Evolutionary conservation across 2,113 vertebrate species (phyloP).

Genomic region (Microtus richardsoni): DNA sequence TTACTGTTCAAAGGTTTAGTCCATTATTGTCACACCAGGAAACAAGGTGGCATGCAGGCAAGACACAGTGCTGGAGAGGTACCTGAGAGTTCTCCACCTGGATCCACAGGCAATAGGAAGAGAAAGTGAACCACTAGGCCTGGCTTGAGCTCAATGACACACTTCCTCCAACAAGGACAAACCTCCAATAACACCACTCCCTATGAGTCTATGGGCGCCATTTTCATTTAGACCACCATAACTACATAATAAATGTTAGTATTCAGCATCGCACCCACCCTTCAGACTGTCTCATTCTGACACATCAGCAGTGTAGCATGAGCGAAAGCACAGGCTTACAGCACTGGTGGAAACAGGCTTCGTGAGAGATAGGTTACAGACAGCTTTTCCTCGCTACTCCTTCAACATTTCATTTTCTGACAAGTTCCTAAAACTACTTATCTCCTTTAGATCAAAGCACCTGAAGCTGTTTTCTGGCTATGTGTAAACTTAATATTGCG

Average conservation of each 20-base stretch:
- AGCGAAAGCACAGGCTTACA: background rate
- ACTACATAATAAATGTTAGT: background rate
- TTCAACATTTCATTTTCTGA: conserved; percentile 13
- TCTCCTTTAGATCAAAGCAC: background rate
- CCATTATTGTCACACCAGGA: background rate
- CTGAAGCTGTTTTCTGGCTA: background rate
- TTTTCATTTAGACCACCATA: background rate
- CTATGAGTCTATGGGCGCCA: background rate
- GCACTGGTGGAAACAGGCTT: background rate
- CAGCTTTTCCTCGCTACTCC: background rate
- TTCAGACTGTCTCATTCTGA: background rate
- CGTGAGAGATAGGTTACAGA: background rate
- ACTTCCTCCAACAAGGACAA: background rate
- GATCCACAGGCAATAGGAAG: background rate
- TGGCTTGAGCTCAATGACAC: background rate
- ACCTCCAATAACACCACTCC: background rate
- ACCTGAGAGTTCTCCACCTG: background rate
- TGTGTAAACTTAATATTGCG: background rate
- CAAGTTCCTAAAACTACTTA: background rate
- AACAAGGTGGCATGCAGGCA: background rate
- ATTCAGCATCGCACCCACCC: background rate
- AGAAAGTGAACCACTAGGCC: background rate
- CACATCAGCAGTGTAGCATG: background rate
- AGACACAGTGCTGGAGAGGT: background rate
- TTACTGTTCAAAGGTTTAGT: background rate